Conservation (phyloP, 1,140 invertebrate species). For the Brachionus plicatilis region DNA sequence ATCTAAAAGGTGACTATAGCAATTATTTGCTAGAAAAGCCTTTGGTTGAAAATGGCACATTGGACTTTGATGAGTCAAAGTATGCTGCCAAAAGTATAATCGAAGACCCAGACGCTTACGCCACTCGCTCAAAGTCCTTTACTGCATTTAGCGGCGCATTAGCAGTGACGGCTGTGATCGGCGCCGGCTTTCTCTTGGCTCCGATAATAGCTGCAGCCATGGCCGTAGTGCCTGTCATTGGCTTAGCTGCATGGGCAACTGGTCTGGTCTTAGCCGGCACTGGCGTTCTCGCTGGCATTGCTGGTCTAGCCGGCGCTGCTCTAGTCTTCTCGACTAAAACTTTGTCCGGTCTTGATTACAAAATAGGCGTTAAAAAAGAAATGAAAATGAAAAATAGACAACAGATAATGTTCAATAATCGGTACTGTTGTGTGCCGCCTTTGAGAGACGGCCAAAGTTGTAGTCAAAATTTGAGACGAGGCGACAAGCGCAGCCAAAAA, state of each 20-base stretch:
- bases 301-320: neutral
- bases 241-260: neutral
- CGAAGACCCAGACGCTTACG: neutral
- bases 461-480: slow-evolving; percentile 4
- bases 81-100: neutral
- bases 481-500: neutral
- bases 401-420: slow-evolving; percentile 23
- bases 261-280: neutral
- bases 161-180: neutral
- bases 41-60: neutral
- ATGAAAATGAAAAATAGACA: slow-evolving; percentile 24
- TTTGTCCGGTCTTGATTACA: neutral
- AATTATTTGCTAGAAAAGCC: slow-evolving; percentile 22
- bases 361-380: slow-evolving; percentile 7
- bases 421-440: neutral
- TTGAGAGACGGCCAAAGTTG: neutral
- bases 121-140: neutral
- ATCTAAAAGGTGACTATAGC: neutral
- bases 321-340: neutral
- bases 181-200: neutral
- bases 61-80: neutral
- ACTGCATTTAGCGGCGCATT: neutral
- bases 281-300: neutral
- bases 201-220: neutral
- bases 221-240: neutral